phyloP scores from a whole-genome alignment of 2,888 invertebrate genomes.

The Embidobia sp. region DNA sequence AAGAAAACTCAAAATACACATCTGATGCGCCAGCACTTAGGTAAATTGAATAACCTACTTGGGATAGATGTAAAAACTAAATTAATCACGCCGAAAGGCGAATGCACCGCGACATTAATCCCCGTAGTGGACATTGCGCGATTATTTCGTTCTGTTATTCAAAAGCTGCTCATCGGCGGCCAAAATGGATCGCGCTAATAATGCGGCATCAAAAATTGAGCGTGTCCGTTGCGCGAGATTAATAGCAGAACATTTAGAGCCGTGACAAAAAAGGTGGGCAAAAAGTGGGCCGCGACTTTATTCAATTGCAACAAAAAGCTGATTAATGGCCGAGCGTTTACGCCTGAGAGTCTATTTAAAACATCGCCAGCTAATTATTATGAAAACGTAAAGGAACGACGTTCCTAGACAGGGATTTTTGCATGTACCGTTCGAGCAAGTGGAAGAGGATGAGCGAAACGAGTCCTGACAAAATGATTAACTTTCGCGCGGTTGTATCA shows the following conservation, averaged over 20 bases:
- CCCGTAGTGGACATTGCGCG: not conserved
- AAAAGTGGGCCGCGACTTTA: not conserved
- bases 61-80: not conserved
- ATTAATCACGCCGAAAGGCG: constrained; percentile 1
- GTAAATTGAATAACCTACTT: not conserved
- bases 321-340: constrained; percentile 12
- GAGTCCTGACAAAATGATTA: constrained; percentile 59
- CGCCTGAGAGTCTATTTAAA: constrained; percentile 18
- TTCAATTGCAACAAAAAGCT: constrained; percentile 4
- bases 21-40: not conserved
- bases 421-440: constrained; percentile 30
- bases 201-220: not conserved
- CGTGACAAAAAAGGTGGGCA: not conserved
- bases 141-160: not conserved
- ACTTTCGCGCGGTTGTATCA: constrained; percentile 52
- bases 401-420: constrained; percentile 23
- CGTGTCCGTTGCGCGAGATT: not conserved
- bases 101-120: not conserved
- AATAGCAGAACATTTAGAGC: constrained; percentile 4
- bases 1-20: not conserved
- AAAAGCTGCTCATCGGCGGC: not conserved
- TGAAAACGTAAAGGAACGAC: constrained; percentile 11
- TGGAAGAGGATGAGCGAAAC: constrained; percentile 38
- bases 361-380: constrained; percentile 16
- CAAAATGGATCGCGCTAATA: constrained; percentile 1